Evolutionary conservation across 2,113 vertebrate species (phyloP), one percentile per base, ranked within the genome.

Genomic region (Larimichthys polyactis): DNA sequence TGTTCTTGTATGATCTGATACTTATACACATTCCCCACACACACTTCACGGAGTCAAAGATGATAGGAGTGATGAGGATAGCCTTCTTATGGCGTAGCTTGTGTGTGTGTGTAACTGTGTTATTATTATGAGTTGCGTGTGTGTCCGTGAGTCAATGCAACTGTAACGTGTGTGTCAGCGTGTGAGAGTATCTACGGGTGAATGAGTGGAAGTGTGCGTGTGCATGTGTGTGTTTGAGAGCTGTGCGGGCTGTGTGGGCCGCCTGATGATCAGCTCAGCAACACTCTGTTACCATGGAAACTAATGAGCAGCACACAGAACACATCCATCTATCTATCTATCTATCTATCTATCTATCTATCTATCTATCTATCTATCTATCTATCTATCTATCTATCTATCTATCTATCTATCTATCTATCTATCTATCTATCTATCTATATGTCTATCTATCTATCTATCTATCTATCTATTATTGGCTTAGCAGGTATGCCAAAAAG

Each of bases 281-380:
- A 95, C 94, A 92, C 88, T 75, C 75, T n/a, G 94, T 95, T 91
- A 86, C 94, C 92, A 94, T 94, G 93, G 94, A 95, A 94, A 96
- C 95, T 90, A 94, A 92, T 91, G 89, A 90, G 90, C 63, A 48
- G 64, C 71, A 68, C 51, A 71, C 4, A 36, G 59, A 84, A 78
- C 83, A 89, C 32, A 60, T 79, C 71, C 44, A 70, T 82, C 75
- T 14, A 71, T 82, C 78, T 3, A 59, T 83, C 70, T 8, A 65
- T 70, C 66, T 1, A 40, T 40, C 36, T 8, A 40, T 40, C 36
- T 8, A 40, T 40, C 36, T 8, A 40, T 40, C 36, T 8, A 40
- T 40, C 36, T 8, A 40, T 40, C 36, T 8, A 40, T 40, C 36
- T 8, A 40, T 40, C 36, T 8, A 32, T 32, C 32, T 32, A 32